Percentiles rank a stretch among this genome's conserved stretches.
phyloP scores from a whole-genome alignment of 2,113 vertebrate genomes.

The Calidris pugnax region DNA sequence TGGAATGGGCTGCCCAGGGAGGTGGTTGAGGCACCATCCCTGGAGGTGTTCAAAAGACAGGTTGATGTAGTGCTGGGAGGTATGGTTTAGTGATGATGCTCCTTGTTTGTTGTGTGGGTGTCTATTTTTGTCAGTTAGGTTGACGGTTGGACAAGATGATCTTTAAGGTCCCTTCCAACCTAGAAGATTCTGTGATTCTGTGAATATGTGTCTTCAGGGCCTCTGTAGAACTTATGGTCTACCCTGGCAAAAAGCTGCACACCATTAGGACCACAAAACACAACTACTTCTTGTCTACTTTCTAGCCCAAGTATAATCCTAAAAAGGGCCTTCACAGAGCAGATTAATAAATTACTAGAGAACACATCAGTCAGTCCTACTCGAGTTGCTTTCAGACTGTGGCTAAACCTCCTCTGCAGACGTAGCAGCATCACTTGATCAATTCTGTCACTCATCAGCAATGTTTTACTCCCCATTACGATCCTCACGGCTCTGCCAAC shows the following conservation, averaged over 20 bases:
- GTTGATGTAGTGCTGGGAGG: no score
- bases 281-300: neutral
- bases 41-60: no score
- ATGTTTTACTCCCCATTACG: neutral
- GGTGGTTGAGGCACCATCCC: no score
- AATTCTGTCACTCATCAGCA: neutral
- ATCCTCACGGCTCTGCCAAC: neutral
- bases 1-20: no score
- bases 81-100: no score
- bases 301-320: neutral
- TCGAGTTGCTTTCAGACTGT: neutral
- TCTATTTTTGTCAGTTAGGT: no score
- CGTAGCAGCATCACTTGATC: neutral
- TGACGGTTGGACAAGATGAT: no score
- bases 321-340: neutral
- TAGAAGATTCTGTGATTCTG: no score
- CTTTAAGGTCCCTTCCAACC: no score
- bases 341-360: neutral
- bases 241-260: neutral
- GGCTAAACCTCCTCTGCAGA: neutral
- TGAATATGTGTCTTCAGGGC: neutral
- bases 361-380: neutral
- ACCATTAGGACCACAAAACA: neutral
- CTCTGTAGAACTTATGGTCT: neutral
- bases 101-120: no score